Evolutionary conservation across 2,888 invertebrate genomes (phyloP), one percentile per base, ranked within the genome.

Genomic region (Xiphydria camelus): DNA sequence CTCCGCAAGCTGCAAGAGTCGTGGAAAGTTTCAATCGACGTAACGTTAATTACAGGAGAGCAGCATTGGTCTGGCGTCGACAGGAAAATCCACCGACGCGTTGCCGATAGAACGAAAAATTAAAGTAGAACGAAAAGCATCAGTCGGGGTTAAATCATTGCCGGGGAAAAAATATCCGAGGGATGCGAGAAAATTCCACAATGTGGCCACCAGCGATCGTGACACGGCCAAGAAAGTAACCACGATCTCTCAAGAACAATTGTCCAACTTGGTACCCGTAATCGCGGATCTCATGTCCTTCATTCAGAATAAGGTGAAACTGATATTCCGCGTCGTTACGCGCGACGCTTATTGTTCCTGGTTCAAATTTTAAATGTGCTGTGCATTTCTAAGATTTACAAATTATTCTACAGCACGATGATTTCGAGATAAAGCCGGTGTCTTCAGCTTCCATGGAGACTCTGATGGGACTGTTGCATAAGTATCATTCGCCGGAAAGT

Each of bases 221-320:
- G 47, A 62, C 32, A 29, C 49, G 15, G 38, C 35, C 14, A 48
- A 51, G 32, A 55, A 47, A 29, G 52, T 47, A 29, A 32, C 45
- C 4, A 48, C 49, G 35, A 34, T 56, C n/a, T 53, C 51, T 14
- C 57, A 68, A 15, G 53, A 66, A 43, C 57, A 66, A 37, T 56
- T 69, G 25, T 62, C 64, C 20, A 58, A 47, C 45, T 52, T 72
- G 15, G 60, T 68, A 10, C 71, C 70, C 22, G 57, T 68, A 9
- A 64, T 71, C 47, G 67, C 65, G 9, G 66, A 70, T 48, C 55
- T 72, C 7, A 60, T 73, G 53, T 52, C 62, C 14, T 41, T 64
- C 17, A 46, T 68, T n/a, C 51, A 61, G 41, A 61, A 56, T 41
- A 64, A 66, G 49, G 69, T 68, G 51, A n/a, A n/a, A n/a, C n/a